phyloP scores from a whole-genome alignment of 1,140 invertebrate genomes.

The Ostrea denselamellosa region DNA sequence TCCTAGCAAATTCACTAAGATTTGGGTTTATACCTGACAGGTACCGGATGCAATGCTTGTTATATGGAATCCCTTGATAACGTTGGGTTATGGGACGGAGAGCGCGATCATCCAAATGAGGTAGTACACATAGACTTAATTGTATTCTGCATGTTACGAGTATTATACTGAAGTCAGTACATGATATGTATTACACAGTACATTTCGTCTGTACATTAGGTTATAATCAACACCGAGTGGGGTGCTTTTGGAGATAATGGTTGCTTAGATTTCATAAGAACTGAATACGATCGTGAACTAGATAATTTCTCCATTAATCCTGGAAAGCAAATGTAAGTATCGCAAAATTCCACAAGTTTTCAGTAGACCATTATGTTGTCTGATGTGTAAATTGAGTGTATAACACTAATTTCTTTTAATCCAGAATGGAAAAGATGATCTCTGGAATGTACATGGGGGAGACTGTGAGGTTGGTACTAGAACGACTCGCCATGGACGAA shows the following conservation, averaged over 20 bases:
- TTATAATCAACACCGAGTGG: constrained; percentile 98
- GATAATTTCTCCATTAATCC: constrained; percentile 90
- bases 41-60: constrained; percentile 98
- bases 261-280: constrained; percentile 90
- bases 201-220: constrained; percentile 79
- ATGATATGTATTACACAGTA: neutral
- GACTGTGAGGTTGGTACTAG: constrained; percentile 79
- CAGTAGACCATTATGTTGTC: neutral
- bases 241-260: constrained; percentile 97
- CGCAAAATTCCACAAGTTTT: neutral
- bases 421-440: constrained; percentile 82
- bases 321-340: constrained; percentile 86
- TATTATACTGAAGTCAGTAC: neutral
- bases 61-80: constrained; percentile 94
- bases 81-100: constrained; percentile 77
- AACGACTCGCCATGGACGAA: constrained; percentile 77
- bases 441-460: constrained; percentile 82
- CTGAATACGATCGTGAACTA: constrained; percentile 92
- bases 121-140: constrained; percentile 75
- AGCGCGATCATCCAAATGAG: constrained; percentile 84
- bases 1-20: neutral
- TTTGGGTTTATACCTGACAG: constrained; percentile 75
- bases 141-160: too few relatives aligned
- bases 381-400: neutral
- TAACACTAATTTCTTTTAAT: constrained; percentile 40